Evolutionary conservation across 1,140 invertebrate genomes (phyloP), one percentile per base, ranked within the genome.

Genomic region (Zaprionus lachaisei): DNA sequence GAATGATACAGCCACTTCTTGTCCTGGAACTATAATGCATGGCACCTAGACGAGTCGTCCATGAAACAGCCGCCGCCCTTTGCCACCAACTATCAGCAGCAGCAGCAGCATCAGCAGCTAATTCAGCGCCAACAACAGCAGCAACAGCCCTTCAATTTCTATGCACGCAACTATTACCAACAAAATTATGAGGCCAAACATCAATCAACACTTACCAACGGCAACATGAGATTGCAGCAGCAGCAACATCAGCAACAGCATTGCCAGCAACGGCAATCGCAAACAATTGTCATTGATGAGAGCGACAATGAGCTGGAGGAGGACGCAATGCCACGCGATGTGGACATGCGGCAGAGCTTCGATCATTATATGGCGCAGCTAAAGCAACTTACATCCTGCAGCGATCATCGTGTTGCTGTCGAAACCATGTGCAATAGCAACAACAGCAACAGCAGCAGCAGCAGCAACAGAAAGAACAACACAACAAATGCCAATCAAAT

Each of bases 1-100:
- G 92, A 93, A 93, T 93, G 92, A 93, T 93, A 93, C 68, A 87
- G 79, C 77, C 90, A 91, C 80, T 91, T 81, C 72, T 58, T 91
- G 76, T 76, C 80, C 81, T 92, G 92, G 91, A 91, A 92, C 67
- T 90, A 81, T 77, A 77, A 70, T 66, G 67, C 76, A 67, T 92
- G 92, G 92, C 90, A 83, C 58, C 60, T 72, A 47, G 83, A 92
- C 49, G 86, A 92, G 37, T 71, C 51, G 55, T 63, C 81, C 83
- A 68, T 67, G 37, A 85, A 86, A 69, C 84, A 80, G 64, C 72
- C 75, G 26, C 75, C 77, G 69, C 73, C 78, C 34, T 78, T 73
- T 78, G 80, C 79, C 66, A 82, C 37, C 63, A 71, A 61, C 61
- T 38, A 61, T 60, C 65, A 83, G 41, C 79, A 77, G 0, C 71